Conservation (phyloP, 2,888 invertebrate genomes). For the Scaptomyza parva region DNA sequence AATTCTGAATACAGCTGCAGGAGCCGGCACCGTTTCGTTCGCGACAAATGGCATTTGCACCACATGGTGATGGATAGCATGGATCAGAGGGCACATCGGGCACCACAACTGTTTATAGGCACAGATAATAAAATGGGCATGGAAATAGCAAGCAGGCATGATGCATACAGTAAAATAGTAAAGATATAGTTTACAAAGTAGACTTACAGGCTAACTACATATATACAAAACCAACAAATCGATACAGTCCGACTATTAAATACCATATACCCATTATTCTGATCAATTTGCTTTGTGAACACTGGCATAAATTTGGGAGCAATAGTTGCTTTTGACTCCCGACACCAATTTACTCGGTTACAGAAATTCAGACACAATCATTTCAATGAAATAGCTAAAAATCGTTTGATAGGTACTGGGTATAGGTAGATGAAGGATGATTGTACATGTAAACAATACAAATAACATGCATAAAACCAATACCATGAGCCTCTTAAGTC, state of each 20-base stretch:
- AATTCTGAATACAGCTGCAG: slow-evolving; percentile 92
- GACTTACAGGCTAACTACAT: slow-evolving; percentile 56
- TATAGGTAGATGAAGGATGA: slow-evolving; percentile 32
- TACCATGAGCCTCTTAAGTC: slow-evolving; percentile 44
- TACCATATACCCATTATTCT: slow-evolving; percentile 19
- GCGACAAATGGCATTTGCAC: slow-evolving; percentile 93
- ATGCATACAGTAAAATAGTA: slow-evolving; percentile 33
- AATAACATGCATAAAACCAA: slow-evolving; percentile 63
- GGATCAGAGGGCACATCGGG: slow-evolving; percentile 87
- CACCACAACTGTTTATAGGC: slow-evolving; percentile 84
- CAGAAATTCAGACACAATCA: not conserved
- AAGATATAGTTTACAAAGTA: slow-evolving; percentile 28
- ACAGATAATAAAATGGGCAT: slow-evolving; percentile 32
- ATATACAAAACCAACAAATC: slow-evolving; percentile 23
- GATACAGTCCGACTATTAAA: slow-evolving; percentile 21
- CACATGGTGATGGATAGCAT: slow-evolving; percentile 94
- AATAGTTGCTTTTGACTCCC: not conserved
- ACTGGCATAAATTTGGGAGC: not conserved
- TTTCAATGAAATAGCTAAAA: not conserved
- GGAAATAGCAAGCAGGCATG: slow-evolving; percentile 63
- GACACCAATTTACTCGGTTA: no score
- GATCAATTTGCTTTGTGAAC: not conserved
- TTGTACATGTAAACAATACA: slow-evolving; percentile 62
- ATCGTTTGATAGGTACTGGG: slow-evolving; percentile 10
- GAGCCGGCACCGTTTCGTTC: slow-evolving; percentile 92